Evolutionary conservation across 2,888 invertebrate species (phyloP).

Genomic region (Pomacea canaliculata): DNA sequence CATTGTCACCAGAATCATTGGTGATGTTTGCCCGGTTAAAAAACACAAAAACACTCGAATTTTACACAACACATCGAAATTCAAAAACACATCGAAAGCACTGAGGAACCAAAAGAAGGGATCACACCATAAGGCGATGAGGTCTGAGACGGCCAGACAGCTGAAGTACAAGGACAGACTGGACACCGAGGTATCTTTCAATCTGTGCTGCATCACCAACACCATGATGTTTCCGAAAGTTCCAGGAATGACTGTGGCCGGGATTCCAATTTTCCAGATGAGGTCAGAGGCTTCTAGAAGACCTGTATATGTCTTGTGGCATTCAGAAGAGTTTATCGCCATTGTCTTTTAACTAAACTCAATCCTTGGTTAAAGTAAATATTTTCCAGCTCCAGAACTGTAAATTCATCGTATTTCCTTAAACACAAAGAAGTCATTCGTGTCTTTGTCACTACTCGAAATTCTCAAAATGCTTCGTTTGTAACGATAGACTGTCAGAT

Average conservation of each 20-base stretch:
- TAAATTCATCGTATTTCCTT: too few species aligned
- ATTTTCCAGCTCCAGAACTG: too few species aligned
- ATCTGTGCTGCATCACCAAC: background rate
- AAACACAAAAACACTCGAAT: slow-evolving; percentile 15
- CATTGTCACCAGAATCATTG: slow-evolving; percentile 30
- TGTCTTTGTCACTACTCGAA: too few species aligned
- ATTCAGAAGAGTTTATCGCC: too few species aligned
- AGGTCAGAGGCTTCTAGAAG: background rate
- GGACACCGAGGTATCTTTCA: background rate
- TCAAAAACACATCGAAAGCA: background rate
- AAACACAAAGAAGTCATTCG: too few species aligned
- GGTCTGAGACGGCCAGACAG: slow-evolving; percentile 29
- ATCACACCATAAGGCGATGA: slow-evolving; percentile 26
- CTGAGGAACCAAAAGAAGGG: slow-evolving; percentile 15
- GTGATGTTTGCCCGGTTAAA: slow-evolving; percentile 14
- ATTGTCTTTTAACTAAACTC: too few species aligned
- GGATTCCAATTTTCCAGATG: background rate
- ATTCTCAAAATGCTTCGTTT: too few species aligned
- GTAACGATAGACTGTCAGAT: too few species aligned
- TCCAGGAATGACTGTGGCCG: background rate
- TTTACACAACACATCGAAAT: slow-evolving; percentile 24
- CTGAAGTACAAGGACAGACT: slow-evolving; percentile 24
- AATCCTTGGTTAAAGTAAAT: too few species aligned
- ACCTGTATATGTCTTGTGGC: too few species aligned
- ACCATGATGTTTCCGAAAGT: slow-evolving; percentile 13